These are phyloP conservation scores for Sebastes dallii DNA, from an alignment of 2,797 vertebrate species.

Conservation along the genomic window DNA sequence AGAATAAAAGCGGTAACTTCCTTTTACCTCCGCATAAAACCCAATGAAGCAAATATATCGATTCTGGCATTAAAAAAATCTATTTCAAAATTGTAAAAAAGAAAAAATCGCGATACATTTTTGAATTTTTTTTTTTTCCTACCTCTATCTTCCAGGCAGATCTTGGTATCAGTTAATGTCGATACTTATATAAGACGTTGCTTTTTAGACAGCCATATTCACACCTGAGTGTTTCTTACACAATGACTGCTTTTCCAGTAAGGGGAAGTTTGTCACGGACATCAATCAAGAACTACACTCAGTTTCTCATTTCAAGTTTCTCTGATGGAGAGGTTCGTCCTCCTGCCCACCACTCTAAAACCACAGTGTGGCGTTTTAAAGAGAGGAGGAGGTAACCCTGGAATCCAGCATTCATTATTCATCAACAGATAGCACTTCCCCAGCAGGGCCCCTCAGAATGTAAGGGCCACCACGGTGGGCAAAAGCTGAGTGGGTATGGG, in stretches of 20 bases:
- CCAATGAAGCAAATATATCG: too few relatives aligned
- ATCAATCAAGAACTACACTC: background rate
- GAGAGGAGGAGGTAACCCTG: conserved; percentile 58
- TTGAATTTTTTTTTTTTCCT: too few relatives aligned
- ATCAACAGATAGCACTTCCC: conserved; percentile 62
- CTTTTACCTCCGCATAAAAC: too few relatives aligned
- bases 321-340: conserved; percentile 5
- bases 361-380: conserved; percentile 62
- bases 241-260: background rate
- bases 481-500: conserved; percentile 40
- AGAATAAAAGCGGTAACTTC: too few relatives aligned
- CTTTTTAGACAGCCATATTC: background rate
- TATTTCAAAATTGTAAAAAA: too few relatives aligned
- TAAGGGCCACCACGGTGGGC: conserved; percentile 36
- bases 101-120: too few relatives aligned
- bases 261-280: background rate
- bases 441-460: conserved; percentile 5
- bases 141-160: background rate
- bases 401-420: conserved; percentile 76
- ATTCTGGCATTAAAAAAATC: too few relatives aligned
- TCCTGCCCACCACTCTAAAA: conserved; percentile 55
- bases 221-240: conserved; percentile 5
- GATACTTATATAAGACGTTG: background rate
- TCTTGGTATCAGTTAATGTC: background rate
- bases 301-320: conserved; percentile 33